Conservation (phyloP, 2,113 vertebrate species). For the Leptobrachium ailaonicum region DNA sequence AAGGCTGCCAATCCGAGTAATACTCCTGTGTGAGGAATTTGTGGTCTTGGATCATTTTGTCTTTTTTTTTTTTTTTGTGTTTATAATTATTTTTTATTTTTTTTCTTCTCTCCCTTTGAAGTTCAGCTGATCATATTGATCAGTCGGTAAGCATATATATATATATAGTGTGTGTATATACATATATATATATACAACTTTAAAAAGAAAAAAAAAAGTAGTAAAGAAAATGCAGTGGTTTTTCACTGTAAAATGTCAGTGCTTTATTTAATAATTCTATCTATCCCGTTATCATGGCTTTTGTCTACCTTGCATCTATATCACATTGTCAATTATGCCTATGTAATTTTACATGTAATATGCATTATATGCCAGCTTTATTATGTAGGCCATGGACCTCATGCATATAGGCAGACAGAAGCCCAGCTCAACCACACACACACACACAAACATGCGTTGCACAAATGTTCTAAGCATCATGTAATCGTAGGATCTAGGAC, state of each 20-base stretch:
- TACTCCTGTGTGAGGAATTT: constrained; percentile 81
- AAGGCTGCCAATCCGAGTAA: constrained; percentile 87
- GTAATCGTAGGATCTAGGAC: constrained; percentile 96
- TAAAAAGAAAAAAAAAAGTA: constrained; percentile 64
- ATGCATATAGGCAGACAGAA: constrained; percentile 87
- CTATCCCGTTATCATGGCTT: constrained; percentile 76
- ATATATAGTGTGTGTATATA: constrained; percentile 66
- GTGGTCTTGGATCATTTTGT: constrained; percentile 72
- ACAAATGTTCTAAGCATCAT: constrained; percentile 94
- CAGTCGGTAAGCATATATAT: constrained; percentile 84
- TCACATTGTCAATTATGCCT: constrained; percentile 85
- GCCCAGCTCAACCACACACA: constrained; percentile 76
- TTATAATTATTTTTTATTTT: constrained; percentile 50
- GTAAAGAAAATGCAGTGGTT: constrained; percentile 84
- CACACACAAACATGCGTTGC: constrained; percentile 64
- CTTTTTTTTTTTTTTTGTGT: constrained; percentile 40
- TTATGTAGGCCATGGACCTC: constrained; percentile 83
- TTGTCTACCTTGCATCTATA: constrained; percentile 80
- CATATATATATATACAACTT: constrained; percentile 79
- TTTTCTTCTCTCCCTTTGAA: constrained; percentile 78
- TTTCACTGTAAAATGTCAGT: constrained; percentile 90
- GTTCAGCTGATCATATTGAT: constrained; percentile 99
- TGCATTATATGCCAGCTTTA: constrained; percentile 87
- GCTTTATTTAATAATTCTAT: constrained; percentile 84
- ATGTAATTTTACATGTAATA: constrained; percentile 92